Evolutionary conservation across 2,113 vertebrate genomes (phyloP).

Genomic region (Mesocricetus auratus): DNA sequence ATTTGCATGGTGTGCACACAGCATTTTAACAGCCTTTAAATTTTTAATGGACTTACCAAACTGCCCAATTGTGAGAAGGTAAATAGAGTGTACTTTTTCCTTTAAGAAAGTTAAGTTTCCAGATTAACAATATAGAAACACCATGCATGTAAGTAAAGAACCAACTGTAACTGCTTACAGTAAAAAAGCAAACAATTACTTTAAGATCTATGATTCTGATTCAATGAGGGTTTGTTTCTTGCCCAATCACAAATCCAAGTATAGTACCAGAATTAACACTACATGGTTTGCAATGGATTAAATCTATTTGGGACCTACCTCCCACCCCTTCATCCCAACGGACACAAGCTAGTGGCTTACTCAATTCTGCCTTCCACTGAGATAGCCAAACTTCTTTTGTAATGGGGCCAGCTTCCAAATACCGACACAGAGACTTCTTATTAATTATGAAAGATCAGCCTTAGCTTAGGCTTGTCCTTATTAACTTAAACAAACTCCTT

Average conservation of each 20-base stretch:
- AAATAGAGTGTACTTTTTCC: not conserved
- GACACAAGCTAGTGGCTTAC: not conserved
- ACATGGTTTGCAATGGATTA: not conserved
- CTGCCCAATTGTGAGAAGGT: not conserved
- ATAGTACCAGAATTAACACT: not conserved
- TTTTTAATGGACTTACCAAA: not conserved
- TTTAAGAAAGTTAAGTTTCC: slow-evolving; percentile 5
- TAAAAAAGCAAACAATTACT: slow-evolving; percentile 15
- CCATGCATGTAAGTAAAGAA: not conserved
- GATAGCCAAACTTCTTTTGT: slow-evolving; percentile 27
- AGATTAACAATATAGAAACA: not conserved
- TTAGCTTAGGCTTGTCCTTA: not conserved
- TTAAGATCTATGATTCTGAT: slow-evolving; percentile 43
- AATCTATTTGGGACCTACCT: not conserved
- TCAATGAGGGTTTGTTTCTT: not conserved
- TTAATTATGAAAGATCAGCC: not conserved
- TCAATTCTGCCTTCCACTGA: not conserved
- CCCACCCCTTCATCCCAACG: not conserved
- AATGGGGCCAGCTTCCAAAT: not conserved
- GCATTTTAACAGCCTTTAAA: not conserved
- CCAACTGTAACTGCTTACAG: not conserved
- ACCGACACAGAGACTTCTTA: not conserved
- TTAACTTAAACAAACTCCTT: not conserved
- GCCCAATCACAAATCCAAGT: not conserved
- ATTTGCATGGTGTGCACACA: not conserved